These are phyloP conservation scores for Cirrhinus molitorella DNA, from an alignment of 2,797 vertebrate genomes.

Conservation along the genomic window DNA sequence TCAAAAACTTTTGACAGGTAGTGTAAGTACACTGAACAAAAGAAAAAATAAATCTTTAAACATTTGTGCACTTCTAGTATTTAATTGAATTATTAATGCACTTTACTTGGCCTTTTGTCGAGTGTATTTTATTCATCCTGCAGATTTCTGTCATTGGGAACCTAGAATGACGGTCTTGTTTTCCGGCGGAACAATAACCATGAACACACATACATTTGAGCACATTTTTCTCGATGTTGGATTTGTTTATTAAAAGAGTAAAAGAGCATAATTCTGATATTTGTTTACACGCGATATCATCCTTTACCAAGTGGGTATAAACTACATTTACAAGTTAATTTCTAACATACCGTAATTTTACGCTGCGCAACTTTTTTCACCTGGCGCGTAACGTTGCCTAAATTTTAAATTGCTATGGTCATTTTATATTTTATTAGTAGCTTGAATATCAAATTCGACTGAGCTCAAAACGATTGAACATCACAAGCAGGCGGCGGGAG, in stretches of 20 bases:
- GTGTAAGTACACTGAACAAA: no score
- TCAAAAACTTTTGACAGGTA: no score
- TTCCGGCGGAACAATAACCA: neutral
- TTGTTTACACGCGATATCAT: neutral
- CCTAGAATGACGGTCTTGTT: neutral
- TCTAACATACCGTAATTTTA: neutral
- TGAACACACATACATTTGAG: rapidly evolving
- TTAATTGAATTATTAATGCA: neutral
- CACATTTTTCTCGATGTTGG: neutral
- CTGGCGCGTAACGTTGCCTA: neutral
- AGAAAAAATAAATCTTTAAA: no score
- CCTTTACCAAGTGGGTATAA: neutral
- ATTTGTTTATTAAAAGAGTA: neutral
- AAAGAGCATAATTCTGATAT: neutral
- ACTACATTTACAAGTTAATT: neutral
- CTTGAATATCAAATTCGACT: neutral
- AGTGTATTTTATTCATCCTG: neutral
- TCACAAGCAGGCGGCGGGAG: neutral
- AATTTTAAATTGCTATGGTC: neutral
- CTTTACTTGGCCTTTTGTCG: neutral
- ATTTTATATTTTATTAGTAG: neutral
- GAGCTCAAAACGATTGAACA: neutral
- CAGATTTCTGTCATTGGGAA: slow-evolving; percentile 23
- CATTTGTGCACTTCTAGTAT: neutral
- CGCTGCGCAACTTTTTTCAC: neutral